Conservation (phyloP, 2,113 vertebrate genomes). For the Dissostichus mawsoni region DNA sequence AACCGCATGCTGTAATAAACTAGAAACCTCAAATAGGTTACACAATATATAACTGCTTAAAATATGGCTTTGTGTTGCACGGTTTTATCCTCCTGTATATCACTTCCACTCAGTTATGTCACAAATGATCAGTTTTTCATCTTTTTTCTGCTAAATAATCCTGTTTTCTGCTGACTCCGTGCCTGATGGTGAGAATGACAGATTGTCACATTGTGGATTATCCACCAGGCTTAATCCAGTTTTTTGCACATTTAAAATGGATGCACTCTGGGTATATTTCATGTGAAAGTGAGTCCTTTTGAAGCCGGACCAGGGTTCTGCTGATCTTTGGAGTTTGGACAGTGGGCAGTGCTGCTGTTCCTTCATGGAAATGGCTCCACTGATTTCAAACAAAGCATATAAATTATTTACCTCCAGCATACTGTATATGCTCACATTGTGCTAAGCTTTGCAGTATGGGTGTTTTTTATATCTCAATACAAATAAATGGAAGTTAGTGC, state of each 20-base stretch:
- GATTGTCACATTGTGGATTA: slow-evolving; percentile 69
- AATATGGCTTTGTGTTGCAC: neutral
- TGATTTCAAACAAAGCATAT: slow-evolving; percentile 76
- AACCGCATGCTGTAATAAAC: slow-evolving; percentile 1
- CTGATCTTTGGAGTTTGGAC: slow-evolving; percentile 42
- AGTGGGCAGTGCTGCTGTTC: slow-evolving; percentile 33
- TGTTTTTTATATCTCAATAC: neutral
- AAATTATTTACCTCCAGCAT: slow-evolving; percentile 75
- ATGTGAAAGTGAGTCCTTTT: neutral
- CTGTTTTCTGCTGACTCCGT: slow-evolving; percentile 20
- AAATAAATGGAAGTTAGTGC: slow-evolving; percentile 31
- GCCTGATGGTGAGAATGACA: slow-evolving; percentile 31
- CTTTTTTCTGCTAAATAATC: neutral
- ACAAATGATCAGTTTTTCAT: neutral
- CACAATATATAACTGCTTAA: slow-evolving; percentile 16
- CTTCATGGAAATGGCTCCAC: slow-evolving; percentile 56
- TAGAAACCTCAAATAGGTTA: neutral
- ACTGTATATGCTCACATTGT: slow-evolving; percentile 49
- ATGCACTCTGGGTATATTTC: neutral
- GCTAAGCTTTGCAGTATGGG: slow-evolving; percentile 52
- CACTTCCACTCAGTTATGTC: neutral
- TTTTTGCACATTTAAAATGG: slow-evolving; percentile 40
- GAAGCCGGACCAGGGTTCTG: slow-evolving; percentile 15
- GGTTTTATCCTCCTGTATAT: neutral
- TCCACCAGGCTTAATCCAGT: slow-evolving; percentile 58